Percentiles rank a stretch among this genome's conserved stretches.
Conservation (phyloP, 2,113 vertebrate species). For the Tragelaphus strepsiceros region DNA sequence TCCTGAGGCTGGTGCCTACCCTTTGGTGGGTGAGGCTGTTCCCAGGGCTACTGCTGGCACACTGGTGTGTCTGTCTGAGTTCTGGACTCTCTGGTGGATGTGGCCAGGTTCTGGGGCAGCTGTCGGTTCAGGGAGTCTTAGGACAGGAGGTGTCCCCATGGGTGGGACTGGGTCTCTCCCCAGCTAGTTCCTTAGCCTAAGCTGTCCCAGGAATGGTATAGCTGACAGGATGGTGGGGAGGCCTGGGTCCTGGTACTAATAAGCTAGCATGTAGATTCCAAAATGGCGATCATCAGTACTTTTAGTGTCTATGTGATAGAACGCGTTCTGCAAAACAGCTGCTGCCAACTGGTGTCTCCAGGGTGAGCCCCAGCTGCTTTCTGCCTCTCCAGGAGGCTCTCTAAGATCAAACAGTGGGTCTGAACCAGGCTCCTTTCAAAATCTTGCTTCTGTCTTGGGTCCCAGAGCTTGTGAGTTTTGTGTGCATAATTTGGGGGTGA, state of each 20-base stretch:
- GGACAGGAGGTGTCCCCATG: accelerated
- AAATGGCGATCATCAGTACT: background rate
- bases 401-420: background rate
- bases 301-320: background rate
- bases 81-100: background rate
- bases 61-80: background rate
- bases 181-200: background rate
- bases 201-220: background rate
- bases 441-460: background rate
- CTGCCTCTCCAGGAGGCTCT: background rate
- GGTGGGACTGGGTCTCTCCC: background rate
- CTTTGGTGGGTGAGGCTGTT: background rate
- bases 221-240: background rate
- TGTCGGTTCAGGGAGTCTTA: background rate
- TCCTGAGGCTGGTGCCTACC: background rate
- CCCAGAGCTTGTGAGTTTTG: background rate
- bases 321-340: accelerated
- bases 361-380: background rate
- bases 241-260: background rate
- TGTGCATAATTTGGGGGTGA: background rate
- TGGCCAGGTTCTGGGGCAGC: background rate
- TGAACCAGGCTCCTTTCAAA: background rate
- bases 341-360: background rate
- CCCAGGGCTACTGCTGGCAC: background rate
- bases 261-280: background rate